Evolutionary conservation across 2,113 vertebrate species (phyloP), one percentile per base, ranked within the genome.

Genomic region (Brevimyrus niger): DNA sequence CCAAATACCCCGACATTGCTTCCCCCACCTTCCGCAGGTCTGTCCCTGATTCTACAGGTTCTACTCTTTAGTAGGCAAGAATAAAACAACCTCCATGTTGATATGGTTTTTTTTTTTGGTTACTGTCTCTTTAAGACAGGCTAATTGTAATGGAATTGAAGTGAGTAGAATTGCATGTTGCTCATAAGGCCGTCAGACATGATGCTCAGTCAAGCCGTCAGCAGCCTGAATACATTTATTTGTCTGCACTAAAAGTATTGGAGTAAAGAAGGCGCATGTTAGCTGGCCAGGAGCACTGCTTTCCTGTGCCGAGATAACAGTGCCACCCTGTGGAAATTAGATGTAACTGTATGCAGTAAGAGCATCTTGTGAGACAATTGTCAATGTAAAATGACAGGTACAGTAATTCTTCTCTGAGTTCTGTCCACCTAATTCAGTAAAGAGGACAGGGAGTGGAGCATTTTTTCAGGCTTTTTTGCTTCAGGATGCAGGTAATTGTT

Each of bases 21-120:
- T 97, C 97, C 0, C 97, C 97, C 15, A 97, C 97, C 0, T 96
- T 97, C 89, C 95, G 96, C 94, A 97, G 97, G 97, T 98, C 92
- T 96, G 96, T 87, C 31, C 8, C n/a, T 31, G 23, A 50, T n/a
- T 86, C 84, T 53, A 48, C 15, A 86, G 19, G 35, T n/a, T 35
- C 21, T 5, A 21, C 19, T 47, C 69, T 11, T 80, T 46, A 23
- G 1, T 21, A 80, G 73, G 23, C 61, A 48, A 31, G 13, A 5
- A 76, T 4, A 2, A 42, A 88, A 88, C 35, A 87, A n/a, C 23
- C 46, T n/a, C 15, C 4, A 19, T 2, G 73, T 80, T 7, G 73
- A 42, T 42, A 6, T 15, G 6, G 0, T 8, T 85, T 85, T 48
- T 47, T 8, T 85, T 85, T 48, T 47, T 44, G 21, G n/a, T 86